Evolutionary conservation across 2,888 invertebrate genomes (phyloP), one percentile per base, ranked within the genome.

Genomic region (Auanema freiburgensis): DNA sequence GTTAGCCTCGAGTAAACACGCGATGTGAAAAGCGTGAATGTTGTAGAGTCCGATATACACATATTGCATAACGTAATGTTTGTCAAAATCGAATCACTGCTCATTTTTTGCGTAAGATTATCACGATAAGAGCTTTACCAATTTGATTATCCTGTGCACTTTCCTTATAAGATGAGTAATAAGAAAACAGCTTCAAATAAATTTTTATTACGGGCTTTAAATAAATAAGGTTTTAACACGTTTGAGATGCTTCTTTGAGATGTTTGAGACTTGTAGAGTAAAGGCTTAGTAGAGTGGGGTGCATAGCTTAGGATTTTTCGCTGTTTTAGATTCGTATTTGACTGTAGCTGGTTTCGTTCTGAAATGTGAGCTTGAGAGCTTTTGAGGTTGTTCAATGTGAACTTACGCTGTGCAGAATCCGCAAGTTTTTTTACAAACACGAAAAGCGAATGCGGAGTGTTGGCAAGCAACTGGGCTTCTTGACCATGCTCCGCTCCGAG

Each of bases 361-460:
- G 59, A 60, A 72, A 65, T 40, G 18, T n/a, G 4, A n/a, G 46
- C 12, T 4, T 55, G 25, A 56, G 16, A 33, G 14, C 10, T 11
- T 21, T 2, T 5, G 11, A 16, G 16, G 59, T 57, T 65, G 24
- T 46, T 65, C 70, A 60, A 43, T n/a, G 40, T 10, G 14, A 14
- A 59, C 41, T 59, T 21, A 59, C 59, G 40, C 43, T 33, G 59
- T 63, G 49, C 79, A 79, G 56, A 72, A 79, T 53, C 79, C 79
- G 52, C 79, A 79, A 1, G 74, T 76, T 57, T 75, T 78, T 58
- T 76, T 54, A 57, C 79, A 79, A 16, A 79, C 74, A 33, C 58
- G 42, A 62, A 79, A 79, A 1, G 79, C 79, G 24, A 79, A 71
- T 43, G 77, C 76, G 6, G 78, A 75, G 25, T 76, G 72, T 11